Percentiles rank a stretch among this genome's conserved stretches.
Conservation (phyloP, 2,888 invertebrate species). For the Chirona hameri region DNA sequence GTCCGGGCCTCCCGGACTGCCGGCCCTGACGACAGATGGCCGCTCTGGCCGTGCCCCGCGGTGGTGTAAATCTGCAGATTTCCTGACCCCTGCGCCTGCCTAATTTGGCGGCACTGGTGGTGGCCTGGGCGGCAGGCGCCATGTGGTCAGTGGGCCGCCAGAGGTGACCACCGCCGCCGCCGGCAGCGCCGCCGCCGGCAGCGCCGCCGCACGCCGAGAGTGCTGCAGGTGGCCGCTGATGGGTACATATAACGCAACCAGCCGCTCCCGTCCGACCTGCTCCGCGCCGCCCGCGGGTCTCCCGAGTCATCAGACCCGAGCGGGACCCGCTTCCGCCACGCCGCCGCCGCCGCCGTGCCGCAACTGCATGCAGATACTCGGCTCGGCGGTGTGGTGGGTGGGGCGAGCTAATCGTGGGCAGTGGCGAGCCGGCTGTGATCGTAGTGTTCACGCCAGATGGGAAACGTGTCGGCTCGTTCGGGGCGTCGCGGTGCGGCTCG, state of each 20-base stretch:
- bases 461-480: too few species aligned
- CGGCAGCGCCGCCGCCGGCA: neutral
- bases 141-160: neutral
- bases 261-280: neutral
- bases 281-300: neutral
- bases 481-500: too few species aligned
- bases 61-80: slow-evolving; percentile 4
- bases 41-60: neutral
- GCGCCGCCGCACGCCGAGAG: too few species aligned
- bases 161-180: neutral
- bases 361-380: too few species aligned
- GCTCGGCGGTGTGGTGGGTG: too few species aligned
- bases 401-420: too few species aligned
- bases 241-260: neutral
- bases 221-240: slow-evolving; percentile 3
- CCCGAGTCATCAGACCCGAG: too few species aligned
- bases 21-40: neutral
- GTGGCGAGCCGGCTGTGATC: too few species aligned
- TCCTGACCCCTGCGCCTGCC: slow-evolving; percentile 10
- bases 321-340: too few species aligned
- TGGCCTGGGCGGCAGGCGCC: neutral
- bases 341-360: too few species aligned
- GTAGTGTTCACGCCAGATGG: too few species aligned
- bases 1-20: neutral
- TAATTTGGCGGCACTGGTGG: neutral